Base-by-base conservation (phyloP, 1,140 invertebrate genomes). In the Propsilocerus akamusi region DNA sequence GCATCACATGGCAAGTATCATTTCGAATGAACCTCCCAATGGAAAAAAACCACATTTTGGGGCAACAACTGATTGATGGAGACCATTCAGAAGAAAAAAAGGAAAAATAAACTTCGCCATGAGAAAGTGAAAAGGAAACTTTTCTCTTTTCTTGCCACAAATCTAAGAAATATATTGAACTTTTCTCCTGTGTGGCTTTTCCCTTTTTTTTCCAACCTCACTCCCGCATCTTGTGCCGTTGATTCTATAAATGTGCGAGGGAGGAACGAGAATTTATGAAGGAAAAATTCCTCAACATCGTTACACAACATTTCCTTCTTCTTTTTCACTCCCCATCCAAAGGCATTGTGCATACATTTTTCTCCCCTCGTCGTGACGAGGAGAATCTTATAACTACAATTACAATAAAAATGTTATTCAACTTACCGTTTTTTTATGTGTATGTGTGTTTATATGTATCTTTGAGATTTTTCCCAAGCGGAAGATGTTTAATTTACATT, bases 231-330 rank as follows among this genome's bases (percentile, higher is more conserved):
- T 30, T 30, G n/a, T 30, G 10, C n/a, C n/a, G n/a, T 30, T 30
- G 28, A 8, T 11, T 30, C n/a, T 11, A 30, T 2, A 30, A 30
- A n/a, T 11, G n/a, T 8, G n/a, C n/a, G 28, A 2, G 28, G n/a
- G 28, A 30, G 28, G n/a, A 30, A 30, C 10, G n/a, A 30, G 10
- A 30, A 30, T 17, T 17, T 17, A 41, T 6, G 10, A 17, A 37
- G 10, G 34, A 41, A 41, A 41, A 41, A 41, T 41, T 41, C 34
- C 34, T 41, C 5, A 41, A 41, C 34, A 41, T 41, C 34, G 22
- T 41, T 41, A 41, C 34, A 41, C 34, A 41, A 14, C 17, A 41
- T 41, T 41, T 41, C 34, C 34, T 41, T 20, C 17, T 41, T 41
- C 22, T 20, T 17, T 20, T 41, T 17, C 34, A 30, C 28, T n/a